Percentiles rank a stretch among this genome's conserved stretches.
phyloP scores from a whole-genome alignment of 1,140 invertebrate species.

The Trialeurodes vaporariorum region DNA sequence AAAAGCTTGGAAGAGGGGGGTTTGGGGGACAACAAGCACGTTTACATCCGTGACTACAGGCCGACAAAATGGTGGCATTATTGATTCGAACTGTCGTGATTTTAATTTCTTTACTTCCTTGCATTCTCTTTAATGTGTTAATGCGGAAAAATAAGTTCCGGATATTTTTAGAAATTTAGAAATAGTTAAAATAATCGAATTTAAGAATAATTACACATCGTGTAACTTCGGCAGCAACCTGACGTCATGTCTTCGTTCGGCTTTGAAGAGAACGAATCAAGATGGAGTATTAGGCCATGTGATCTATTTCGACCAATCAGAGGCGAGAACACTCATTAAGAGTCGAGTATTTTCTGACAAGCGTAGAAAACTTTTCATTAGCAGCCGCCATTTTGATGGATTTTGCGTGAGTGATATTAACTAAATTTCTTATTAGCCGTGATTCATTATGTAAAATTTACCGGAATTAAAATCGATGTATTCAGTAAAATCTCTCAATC shows the following conservation, averaged over 20 bases:
- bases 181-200: not conserved
- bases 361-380: constrained; percentile 84
- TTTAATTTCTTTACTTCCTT: too few species aligned
- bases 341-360: constrained; percentile 77
- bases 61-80: too few species aligned
- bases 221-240: constrained; percentile 22
- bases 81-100: too few species aligned
- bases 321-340: constrained; percentile 37
- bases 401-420: constrained; percentile 39
- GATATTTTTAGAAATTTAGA: not conserved
- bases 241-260: constrained; percentile 25
- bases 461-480: constrained; percentile 24
- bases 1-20: too few species aligned
- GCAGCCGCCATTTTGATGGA: constrained; percentile 82
- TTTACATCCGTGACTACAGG: too few species aligned
- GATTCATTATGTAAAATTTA: constrained; percentile 25
- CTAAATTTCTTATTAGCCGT: constrained; percentile 31
- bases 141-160: too few species aligned
- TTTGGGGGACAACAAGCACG: too few species aligned
- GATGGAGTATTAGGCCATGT: constrained; percentile 37
- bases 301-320: constrained; percentile 42
- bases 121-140: too few species aligned
- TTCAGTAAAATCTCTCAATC: constrained; percentile 20
- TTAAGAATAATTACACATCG: constrained; percentile 26
- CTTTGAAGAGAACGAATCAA: constrained; percentile 23